Conservation (phyloP, 2,888 invertebrate species). For the Itoplectis maculator region DNA sequence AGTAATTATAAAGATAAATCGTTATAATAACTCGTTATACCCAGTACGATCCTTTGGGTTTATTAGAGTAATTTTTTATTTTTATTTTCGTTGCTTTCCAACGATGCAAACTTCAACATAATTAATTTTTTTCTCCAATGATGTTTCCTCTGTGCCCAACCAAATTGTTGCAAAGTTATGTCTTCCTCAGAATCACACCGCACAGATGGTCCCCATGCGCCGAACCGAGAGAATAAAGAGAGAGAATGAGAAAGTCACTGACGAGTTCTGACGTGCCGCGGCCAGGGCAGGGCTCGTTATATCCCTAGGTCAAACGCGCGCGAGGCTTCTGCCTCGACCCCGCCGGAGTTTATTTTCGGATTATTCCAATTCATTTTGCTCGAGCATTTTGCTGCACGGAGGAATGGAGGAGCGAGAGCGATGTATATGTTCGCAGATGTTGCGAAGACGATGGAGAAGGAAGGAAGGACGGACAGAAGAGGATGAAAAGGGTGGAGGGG, state of each 20-base stretch:
- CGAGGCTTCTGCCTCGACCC: conserved; percentile 11
- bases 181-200: conserved; percentile 33
- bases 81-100: too few relatives aligned
- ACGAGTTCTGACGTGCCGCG: conserved; percentile 49
- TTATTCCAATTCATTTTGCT: conserved; percentile 64
- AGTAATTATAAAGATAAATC: too few relatives aligned
- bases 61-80: too few relatives aligned
- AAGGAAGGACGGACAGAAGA: conserved; percentile 64
- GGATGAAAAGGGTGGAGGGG: conserved; percentile 54
- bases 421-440: conserved; percentile 46
- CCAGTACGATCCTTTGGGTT: too few relatives aligned
- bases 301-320: conserved; percentile 39
- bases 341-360: conserved; percentile 63
- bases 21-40: too few relatives aligned
- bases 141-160: too few relatives aligned
- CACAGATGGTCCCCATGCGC: conserved; percentile 51
- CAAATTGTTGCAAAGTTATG: conserved; percentile 33
- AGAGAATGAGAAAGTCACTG: conserved; percentile 27
- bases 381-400: conserved; percentile 18
- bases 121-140: too few relatives aligned
- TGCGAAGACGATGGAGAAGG: conserved; percentile 71
- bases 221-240: too few relatives aligned
- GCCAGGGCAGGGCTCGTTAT: conserved; percentile 56
- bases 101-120: too few relatives aligned
- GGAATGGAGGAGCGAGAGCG: conserved; percentile 74